Evolutionary conservation across 2,888 invertebrate genomes (phyloP), one percentile per base, ranked within the genome.

Genomic region (Polydrusus cervinus): DNA sequence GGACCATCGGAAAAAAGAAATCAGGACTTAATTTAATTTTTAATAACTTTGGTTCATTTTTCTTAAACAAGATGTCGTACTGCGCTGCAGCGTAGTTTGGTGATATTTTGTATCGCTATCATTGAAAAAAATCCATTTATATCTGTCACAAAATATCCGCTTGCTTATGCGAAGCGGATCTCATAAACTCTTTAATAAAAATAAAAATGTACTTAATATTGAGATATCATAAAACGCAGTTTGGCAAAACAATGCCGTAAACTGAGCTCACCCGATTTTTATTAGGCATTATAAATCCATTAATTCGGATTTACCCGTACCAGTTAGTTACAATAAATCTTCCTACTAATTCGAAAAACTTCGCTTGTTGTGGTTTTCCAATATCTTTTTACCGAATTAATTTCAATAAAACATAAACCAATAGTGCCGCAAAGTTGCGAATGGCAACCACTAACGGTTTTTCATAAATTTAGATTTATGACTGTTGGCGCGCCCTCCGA

Each of bases 341-440:
- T 60, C 57, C 38, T 53, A 68, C 60, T 47, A 68, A 60, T 57
- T 55, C 57, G 47, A 68, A 68, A 68, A 68, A 68, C 45, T 14
- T 6, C 43, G 68, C 47, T 68, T 68, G 68, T 68, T 68, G 68
- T 60, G 68, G 68, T 47, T 68, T 61, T 49, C 70, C 62, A 57
- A 69, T 62, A 71, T 70, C 53, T 47, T 70, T 71, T 72, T 55
- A 64, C 66, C 60, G 73, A 67, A 67, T 67, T 67, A 73, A 73
- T 73, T 61, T 73, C 73, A 73, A 73, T 73, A 71, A 71, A 71
- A 66, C 62, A 71, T 71, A 67, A 73, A 73, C 57, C 57, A 38
- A 60, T 60, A 60, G 38, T 60, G 57, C 73, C 73, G 62, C 61
- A 45, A 73, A 73, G 66, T 73, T 67, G 67, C 38, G 51, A 73